Conservation (phyloP, 2,888 invertebrate species). For the Rhaphigaster nebulosa region DNA sequence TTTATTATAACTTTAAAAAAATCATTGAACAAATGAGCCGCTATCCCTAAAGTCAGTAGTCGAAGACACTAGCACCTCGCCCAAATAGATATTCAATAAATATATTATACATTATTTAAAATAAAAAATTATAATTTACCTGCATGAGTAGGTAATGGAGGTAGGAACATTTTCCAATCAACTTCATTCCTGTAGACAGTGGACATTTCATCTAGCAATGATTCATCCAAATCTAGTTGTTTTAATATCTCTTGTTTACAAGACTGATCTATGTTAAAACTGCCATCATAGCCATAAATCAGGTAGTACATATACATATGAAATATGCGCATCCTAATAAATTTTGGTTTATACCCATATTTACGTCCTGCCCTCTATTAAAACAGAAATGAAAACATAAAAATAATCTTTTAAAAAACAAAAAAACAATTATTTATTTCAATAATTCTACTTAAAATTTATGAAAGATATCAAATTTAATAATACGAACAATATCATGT, state of each 20-base stretch:
- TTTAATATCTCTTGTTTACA: constrained; percentile 66
- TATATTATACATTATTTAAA: not conserved
- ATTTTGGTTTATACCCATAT: constrained; percentile 76
- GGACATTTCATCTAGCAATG: constrained; percentile 70
- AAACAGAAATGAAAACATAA: not conserved
- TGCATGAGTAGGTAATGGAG: constrained; percentile 75
- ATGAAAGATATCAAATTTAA: constrained; percentile 3
- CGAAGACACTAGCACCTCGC: too few relatives aligned
- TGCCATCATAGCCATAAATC: constrained; percentile 73
- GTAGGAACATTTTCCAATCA: constrained; percentile 81
- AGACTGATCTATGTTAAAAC: constrained; percentile 66
- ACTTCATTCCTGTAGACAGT: constrained; percentile 72
- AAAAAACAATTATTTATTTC: not conserved
- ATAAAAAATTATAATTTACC: constrained; percentile 67
- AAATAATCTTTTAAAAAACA: not conserved
- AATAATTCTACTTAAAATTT: not conserved
- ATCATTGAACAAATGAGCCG: too few relatives aligned
- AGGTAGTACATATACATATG: constrained; percentile 81
- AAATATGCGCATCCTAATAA: constrained; percentile 76
- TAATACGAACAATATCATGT: constrained; percentile 59
- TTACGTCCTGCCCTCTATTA: constrained; percentile 61
- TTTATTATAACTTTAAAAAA: too few relatives aligned
- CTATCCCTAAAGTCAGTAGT: too few relatives aligned
- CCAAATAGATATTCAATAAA: not conserved
- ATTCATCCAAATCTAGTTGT: constrained; percentile 68